phyloP scores from a whole-genome alignment of 2,888 invertebrate genomes.

The Cephus pulcher region DNA sequence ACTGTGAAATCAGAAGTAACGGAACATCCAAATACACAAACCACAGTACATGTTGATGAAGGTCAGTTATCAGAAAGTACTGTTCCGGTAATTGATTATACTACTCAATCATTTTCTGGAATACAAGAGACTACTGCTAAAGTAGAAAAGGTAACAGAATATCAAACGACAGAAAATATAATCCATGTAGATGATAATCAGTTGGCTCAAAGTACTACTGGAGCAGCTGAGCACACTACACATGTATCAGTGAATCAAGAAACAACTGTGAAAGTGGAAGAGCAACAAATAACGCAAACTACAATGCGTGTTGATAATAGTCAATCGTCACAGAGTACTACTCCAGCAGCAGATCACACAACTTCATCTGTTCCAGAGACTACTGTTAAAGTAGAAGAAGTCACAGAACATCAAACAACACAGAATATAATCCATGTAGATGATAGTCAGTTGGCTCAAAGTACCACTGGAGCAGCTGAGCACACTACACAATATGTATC shows the following conservation, averaged over 20 bases:
- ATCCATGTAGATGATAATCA: not conserved
- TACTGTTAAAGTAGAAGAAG: not conserved
- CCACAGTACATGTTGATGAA: not conserved
- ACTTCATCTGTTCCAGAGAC: not conserved
- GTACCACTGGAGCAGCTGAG: not conserved
- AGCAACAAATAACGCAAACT: not conserved
- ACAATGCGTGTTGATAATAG: not conserved
- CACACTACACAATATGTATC: not conserved
- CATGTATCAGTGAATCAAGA: not conserved
- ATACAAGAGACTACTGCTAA: not conserved
- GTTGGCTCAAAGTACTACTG: not conserved
- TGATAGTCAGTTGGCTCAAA: not conserved
- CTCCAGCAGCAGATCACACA: not conserved
- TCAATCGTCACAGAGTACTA: not conserved
- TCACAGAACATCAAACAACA: not conserved
- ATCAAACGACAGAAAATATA: not conserved
- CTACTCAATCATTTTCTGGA: slow-evolving; percentile 4
- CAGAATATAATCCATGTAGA: not conserved
- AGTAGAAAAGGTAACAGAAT: not conserved
- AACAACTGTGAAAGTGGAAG: not conserved
- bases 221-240: not conserved
- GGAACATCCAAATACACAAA: not conserved
- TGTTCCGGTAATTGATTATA: not conserved
- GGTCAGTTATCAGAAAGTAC: slow-evolving; percentile 6
- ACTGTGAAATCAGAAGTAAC: not conserved